Evolutionary conservation across 2,888 invertebrate genomes (phyloP), one percentile per base, ranked within the genome.

Genomic region (Phengaris arion): DNA sequence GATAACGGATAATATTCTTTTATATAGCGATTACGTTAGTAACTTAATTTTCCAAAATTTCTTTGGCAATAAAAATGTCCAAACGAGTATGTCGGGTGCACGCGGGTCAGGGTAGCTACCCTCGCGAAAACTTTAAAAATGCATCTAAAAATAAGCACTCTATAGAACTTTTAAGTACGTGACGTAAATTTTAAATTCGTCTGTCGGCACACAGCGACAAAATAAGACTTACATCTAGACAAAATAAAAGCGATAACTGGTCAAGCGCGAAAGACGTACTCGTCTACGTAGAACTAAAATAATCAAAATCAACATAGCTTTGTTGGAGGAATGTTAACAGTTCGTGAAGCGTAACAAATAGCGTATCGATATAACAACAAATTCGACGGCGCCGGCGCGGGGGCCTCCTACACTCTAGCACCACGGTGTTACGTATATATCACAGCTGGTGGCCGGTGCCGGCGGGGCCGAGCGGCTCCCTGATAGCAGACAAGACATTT

Each of bases 251-350:
- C 88, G 85, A 87, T 85, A 89, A 89, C 86, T 88, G 88, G 85
- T 88, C 88, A 87, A 87, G 88, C 88, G 86, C 85, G 83, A 85
- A 85, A 86, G 84, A 85, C 84, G 84, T 84, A 85, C 85, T 84
- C 83, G 87, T 89, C 88, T 85, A 86, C 84, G 87, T 88, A 88
- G 86, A 89, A 89, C 88, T 92, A 92, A 88, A 80, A 87, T 87
- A 89, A 92, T 91, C 89, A 92, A 91, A 92, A 87, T 89, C 89
- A 92, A 92, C 91, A 89, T 90, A 89, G 88, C 85, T 87, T 90
- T 86, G 87, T 87, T 88, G 89, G 89, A 90, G 93, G 93, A 93
- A 93, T 93, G 93, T 93, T 91, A 92, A 92, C 88, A 92, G 89
- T 89, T 87, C 87, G 87, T 86, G 87, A 88, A 90, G 90, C 88